Evolutionary conservation across 2,113 vertebrate genomes (phyloP).

Genomic region (Chaenogobius annularis): DNA sequence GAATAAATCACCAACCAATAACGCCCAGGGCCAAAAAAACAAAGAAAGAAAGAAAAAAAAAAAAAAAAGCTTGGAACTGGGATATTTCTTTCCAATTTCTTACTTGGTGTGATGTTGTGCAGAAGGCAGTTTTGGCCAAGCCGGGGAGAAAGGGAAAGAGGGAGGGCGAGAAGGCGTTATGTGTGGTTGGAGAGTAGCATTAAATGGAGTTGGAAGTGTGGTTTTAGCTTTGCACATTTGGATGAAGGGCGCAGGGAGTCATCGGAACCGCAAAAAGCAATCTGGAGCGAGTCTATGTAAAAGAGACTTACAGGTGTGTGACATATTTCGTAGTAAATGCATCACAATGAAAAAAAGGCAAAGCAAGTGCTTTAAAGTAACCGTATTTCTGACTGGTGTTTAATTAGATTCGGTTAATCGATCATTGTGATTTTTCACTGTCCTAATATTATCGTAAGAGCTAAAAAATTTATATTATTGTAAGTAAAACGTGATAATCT

Average conservation of each 20-base stretch:
- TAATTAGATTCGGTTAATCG: no score
- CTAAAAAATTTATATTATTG: no score
- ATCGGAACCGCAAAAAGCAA: conserved; percentile 60
- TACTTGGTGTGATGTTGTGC: conserved; percentile 20
- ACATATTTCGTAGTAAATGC: not conserved
- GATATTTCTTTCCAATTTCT: conserved; percentile 21
- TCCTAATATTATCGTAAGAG: no score
- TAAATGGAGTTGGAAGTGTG: conserved; percentile 59
- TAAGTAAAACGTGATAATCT: no score
- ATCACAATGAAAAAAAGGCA: not conserved
- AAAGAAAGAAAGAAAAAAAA: no score
- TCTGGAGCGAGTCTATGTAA: conserved; percentile 10
- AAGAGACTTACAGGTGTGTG: conserved; percentile 45
- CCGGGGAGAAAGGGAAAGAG: conserved; percentile 30
- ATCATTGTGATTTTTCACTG: no score
- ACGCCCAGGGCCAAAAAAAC: conserved; percentile 22
- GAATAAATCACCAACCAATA: conserved; percentile 28
- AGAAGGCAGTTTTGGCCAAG: conserved; percentile 23
- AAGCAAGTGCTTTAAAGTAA: no score
- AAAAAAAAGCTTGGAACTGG: not conserved
- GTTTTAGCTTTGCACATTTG: conserved; percentile 56
- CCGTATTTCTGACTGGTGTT: no score
- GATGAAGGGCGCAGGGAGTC: conserved; percentile 63
- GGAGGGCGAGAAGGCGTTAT: conserved; percentile 31
- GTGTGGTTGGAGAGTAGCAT: conserved; percentile 60